Percentiles rank a stretch among this genome's conserved stretches.
phyloP scores from a whole-genome alignment of 53 echinoderm and acorn worm genomes.

The Pentamera pediparva region DNA sequence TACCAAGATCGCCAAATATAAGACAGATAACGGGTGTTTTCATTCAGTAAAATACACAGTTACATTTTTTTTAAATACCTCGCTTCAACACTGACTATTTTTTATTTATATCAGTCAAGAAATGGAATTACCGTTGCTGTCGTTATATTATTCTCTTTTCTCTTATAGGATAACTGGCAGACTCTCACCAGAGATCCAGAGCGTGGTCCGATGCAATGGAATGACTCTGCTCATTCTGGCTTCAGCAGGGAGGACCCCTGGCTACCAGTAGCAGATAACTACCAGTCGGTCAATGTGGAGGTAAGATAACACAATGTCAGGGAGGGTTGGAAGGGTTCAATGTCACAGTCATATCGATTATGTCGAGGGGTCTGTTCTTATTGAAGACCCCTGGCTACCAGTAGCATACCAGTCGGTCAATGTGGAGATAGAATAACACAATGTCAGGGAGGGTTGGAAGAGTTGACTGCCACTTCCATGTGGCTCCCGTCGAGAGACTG shows the following conservation, averaged over 20 bases:
- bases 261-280: conserved; percentile 57
- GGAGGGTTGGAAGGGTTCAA: background rate
- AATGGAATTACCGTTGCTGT: background rate
- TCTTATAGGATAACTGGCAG: conserved; percentile 51
- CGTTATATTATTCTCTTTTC: background rate
- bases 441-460: no score
- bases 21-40: no score
- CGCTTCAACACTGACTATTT: no score
- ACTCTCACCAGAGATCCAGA: conserved; percentile 72
- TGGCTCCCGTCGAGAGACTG: no score
- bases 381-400: background rate
- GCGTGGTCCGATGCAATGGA: conserved; percentile 91
- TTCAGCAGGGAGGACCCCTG: conserved; percentile 52
- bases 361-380: no score
- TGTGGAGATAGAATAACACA: no score
- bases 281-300: conserved; percentile 49
- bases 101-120: background rate
- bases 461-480: no score
- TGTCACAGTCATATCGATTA: background rate
- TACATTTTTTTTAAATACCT: no score
- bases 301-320: conserved; percentile 28
- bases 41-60: no score
- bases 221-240: conserved; percentile 42
- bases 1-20: background rate
- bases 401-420: no score